Conservation (phyloP, 2,797 vertebrate species). For the Chaetophractus vellerosus region DNA sequence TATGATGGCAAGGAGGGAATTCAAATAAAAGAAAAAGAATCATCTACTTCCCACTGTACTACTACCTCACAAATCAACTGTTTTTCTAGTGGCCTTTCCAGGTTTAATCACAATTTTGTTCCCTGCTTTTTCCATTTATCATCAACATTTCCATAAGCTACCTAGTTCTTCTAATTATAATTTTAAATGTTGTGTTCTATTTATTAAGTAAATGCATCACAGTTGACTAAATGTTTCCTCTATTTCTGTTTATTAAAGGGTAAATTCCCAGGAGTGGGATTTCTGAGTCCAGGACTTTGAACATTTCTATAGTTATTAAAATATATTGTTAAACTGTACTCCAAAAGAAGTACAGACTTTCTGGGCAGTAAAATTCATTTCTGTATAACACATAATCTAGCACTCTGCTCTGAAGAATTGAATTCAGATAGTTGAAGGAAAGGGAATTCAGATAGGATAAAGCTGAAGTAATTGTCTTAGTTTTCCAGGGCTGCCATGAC, state of each 20-base stretch:
- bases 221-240: conserved; percentile 19
- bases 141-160: conserved; percentile 38
- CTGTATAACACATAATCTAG: neutral
- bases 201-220: conserved; percentile 13
- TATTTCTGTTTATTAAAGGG: conserved; percentile 27
- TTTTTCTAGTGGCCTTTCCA: conserved; percentile 35
- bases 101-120: conserved; percentile 52
- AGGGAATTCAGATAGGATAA: neutral
- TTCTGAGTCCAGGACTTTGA: neutral
- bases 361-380: conserved; percentile 4
- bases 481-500: no score
- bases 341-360: neutral
- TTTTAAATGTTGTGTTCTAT: neutral
- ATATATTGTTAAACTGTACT: conserved; percentile 13
- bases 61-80: neutral
- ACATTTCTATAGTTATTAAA: conserved; percentile 20
- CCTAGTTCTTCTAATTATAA: conserved; percentile 23
- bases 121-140: neutral
- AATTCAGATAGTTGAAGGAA: conserved; percentile 15
- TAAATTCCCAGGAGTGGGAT: conserved; percentile 23
- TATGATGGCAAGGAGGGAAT: conserved; percentile 17
- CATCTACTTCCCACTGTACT: neutral
- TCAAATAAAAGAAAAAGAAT: conserved; percentile 1
- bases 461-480: neutral
- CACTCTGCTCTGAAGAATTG: neutral